Percentiles rank a stretch among this genome's conserved stretches.
phyloP scores from a whole-genome alignment of 64 coral and sea anemone genomes.

The Porites lutea region DNA sequence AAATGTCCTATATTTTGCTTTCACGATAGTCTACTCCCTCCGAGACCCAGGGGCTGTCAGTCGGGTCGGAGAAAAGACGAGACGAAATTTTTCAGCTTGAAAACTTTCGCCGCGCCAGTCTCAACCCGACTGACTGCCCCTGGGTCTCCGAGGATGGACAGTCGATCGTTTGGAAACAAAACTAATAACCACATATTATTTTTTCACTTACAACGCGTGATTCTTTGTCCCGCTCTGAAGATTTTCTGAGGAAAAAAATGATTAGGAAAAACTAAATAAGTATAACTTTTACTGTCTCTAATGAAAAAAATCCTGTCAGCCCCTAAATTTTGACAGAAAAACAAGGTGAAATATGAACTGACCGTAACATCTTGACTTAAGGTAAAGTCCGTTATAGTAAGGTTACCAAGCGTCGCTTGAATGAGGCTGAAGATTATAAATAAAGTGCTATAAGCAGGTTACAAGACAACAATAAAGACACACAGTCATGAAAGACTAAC shows the following conservation, averaged over 20 bases:
- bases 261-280: no score
- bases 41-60: no score
- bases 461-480: no score
- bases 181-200: background rate
- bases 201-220: constrained; percentile 86
- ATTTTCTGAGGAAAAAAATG: constrained; percentile 82
- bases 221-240: constrained; percentile 89
- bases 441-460: background rate
- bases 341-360: background rate
- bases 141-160: no score
- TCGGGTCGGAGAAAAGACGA: no score
- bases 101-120: background rate
- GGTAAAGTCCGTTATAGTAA: constrained; percentile 85
- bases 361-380: constrained; percentile 91
- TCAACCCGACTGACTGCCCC: no score
- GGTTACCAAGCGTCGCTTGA: constrained; percentile 90
- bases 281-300: no score
- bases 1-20: no score
- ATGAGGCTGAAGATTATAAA: constrained; percentile 72
- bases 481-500: background rate
- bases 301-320: no score
- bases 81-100: no score
- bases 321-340: no score
- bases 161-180: background rate
- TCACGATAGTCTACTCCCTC: no score